A percentile compares a stretch with the other conserved stretches of the same genome.
Conservation (phyloP, 1,140 invertebrate species). For the Achatina immaculata region DNA sequence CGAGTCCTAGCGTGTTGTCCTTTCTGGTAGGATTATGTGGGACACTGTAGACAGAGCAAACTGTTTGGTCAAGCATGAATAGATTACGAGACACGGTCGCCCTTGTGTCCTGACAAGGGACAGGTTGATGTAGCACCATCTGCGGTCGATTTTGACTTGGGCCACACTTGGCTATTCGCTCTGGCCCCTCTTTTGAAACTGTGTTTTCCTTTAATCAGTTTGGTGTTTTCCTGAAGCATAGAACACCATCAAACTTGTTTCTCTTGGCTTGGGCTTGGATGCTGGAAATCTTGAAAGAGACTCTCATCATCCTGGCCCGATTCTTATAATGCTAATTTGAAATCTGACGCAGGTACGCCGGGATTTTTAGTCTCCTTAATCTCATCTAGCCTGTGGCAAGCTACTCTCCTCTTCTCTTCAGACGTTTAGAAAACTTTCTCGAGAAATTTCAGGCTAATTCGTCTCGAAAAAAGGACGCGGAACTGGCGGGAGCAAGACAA, state of each 20-base stretch:
- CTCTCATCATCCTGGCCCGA: neutral
- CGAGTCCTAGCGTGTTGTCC: neutral
- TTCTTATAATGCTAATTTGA: neutral
- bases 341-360: constrained; percentile 6
- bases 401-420: neutral
- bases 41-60: neutral
- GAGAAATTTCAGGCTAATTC: neutral
- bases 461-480: neutral
- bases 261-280: neutral
- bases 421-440: neutral
- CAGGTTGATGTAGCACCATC: neutral
- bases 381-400: neutral
- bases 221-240: constrained; percentile 7
- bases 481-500: neutral
- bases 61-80: neutral
- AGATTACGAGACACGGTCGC: neutral
- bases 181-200: neutral
- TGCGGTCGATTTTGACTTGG: neutral
- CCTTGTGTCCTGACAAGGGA: neutral
- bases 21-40: neutral
- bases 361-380: neutral
- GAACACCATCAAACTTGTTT: neutral
- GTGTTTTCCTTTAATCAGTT: constrained; percentile 7
- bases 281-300: neutral
- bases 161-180: neutral